Evolutionary conservation across 1,140 invertebrate genomes (phyloP), one percentile per base, ranked within the genome.

Genomic region (Bombus impatiens): DNA sequence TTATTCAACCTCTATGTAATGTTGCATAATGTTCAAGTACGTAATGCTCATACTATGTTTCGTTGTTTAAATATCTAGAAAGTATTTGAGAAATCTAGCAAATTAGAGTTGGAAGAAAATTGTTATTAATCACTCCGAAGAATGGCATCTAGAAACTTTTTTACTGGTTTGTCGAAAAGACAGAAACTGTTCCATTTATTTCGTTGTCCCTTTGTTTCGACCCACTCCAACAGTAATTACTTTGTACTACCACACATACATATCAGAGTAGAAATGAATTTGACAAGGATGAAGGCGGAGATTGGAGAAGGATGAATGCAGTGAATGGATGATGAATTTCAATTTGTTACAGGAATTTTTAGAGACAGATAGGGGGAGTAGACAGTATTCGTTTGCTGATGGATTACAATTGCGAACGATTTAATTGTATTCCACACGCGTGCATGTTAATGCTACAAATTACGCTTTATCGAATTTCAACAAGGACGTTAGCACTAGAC

Each of bases 371-470:
- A 28, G 40, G 40, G 40, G 5, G 12, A 40, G 2, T 72, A n/a
- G 40, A 28, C 28, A 22, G 0, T 42, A 8, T 42, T 44, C 42
- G 28, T n/a, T 42, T 74, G 28, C 28, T 28, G n/a, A 44, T 74
- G 71, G 13, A 74, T 74, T 74, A 74, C n/a, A 74, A 35, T 44
- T 28, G 40, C 40, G 28, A 28, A 74, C 15, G 42, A 74, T 74
- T 74, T 74, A 44, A 74, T 74, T 28, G 70, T 71, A 22, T 71
- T 40, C 37, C 9, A 35, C 35, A 40, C 37, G 40, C 13, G 71
- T 72, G 40, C 40, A 44, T 42, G 40, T 72, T 72, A 72, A 72
- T 72, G 71, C 71, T 42, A n/a, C 71, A 37, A 72, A 72, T 72
- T 42, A 72, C 12, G 71, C 40, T 72, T 44, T n/a, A 72, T 72